Base-by-base conservation (phyloP, 1,140 invertebrate species). In the Ruditapes philippinarum region DNA sequence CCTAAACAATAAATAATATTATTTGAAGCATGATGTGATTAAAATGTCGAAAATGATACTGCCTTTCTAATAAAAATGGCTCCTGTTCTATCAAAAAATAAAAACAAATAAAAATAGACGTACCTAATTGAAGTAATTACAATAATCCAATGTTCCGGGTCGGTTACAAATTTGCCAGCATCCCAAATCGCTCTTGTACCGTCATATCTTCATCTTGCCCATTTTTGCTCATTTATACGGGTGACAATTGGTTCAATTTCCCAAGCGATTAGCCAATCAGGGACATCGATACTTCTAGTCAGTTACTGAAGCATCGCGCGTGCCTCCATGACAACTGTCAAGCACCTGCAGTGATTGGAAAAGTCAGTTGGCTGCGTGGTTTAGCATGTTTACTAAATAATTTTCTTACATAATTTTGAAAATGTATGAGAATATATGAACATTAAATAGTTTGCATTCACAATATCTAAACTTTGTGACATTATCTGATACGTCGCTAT, bases 151-250 rank as follows among this genome's bases (percentile, higher is more conserved):
- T 31, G 74, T 78, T 36, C 49, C 45, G 28, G 45, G 74, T 36
- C 28, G 74, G 36, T 78, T 54, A 22, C 45, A 51, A 49, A 51
- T 51, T 36, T 78, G 74, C 74, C 74, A 78, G 74, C 74, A 78
- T 78, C 74, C 42, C 45, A 31, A 51, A 78, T 33, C 65, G 31
- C 57, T 40, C 54, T 65, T 25, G 40, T 83, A 83, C 81, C 81
- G 38, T 49, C 81, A 83, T 68, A 51, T 73, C n/a, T 25, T 70
- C 22, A 51, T 40, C 28, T 83, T 22, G 28, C 60, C 62, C 60
- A 83, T 83, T 83, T 65, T 68, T 83, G 81, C 42, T 83, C 81
- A 86, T 86, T 86, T 86, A 86, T 86, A 86, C 83, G 83, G 83
- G 83, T 73, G 73, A 78, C 73, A 86, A 86, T 86, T 86, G 83